Percentiles rank a stretch among this genome's conserved stretches.
These are phyloP conservation scores for Acheta domesticus DNA, from an alignment of 2,888 invertebrate species.

Conservation along the genomic window DNA sequence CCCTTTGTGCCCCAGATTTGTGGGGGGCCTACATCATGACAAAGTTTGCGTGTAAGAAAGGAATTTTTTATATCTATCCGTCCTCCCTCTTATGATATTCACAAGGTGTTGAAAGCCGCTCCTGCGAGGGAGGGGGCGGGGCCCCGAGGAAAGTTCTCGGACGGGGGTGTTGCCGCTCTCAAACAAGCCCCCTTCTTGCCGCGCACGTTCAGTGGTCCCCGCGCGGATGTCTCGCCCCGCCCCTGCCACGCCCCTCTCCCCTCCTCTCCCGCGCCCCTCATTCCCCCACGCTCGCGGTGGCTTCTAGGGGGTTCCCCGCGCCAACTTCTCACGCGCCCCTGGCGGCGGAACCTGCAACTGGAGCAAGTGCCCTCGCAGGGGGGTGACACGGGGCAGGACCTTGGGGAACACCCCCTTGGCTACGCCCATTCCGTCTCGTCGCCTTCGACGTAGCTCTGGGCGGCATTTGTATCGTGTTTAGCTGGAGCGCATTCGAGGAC, in stretches of 20 bases:
- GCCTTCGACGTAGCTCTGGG: no score
- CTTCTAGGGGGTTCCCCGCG: background rate
- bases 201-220: background rate
- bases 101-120: background rate
- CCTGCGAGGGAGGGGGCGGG: background rate
- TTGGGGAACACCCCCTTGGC: no score
- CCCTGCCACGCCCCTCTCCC: background rate
- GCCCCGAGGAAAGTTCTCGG: background rate
- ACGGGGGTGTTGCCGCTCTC: background rate
- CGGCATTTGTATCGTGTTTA: no score
- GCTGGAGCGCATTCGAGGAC: no score
- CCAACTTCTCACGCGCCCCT: background rate
- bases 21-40: conserved; percentile 18
- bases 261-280: background rate
- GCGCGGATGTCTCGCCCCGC: background rate
- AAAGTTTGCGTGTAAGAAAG: background rate
- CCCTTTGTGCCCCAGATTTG: conserved; percentile 18
- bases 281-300: background rate
- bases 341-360: background rate
- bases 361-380: background rate
- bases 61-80: background rate
- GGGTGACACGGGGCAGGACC: no score
- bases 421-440: no score
- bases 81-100: background rate
- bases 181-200: conserved; percentile 3